phyloP scores from a whole-genome alignment of 1,140 invertebrate genomes.

The Metaphire vulgaris region DNA sequence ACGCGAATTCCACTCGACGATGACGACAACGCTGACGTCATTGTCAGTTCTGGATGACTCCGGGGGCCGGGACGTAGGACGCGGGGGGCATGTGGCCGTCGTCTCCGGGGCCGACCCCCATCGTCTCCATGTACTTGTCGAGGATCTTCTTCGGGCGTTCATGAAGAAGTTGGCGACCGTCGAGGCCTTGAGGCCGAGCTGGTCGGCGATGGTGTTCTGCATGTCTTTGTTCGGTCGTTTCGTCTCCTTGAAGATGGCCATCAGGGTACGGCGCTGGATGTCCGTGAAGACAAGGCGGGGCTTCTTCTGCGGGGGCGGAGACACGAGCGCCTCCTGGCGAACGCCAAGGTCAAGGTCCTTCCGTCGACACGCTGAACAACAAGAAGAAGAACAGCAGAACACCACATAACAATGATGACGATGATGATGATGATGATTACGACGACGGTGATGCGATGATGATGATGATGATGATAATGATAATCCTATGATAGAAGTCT shows the following conservation, averaged over 20 bases:
- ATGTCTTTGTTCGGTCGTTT: constrained; percentile 99
- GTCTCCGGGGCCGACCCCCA: constrained; percentile 54
- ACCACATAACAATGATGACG: not conserved
- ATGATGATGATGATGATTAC: not conserved
- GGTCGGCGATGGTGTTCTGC: constrained; percentile 97
- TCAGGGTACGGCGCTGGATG: constrained; percentile 96
- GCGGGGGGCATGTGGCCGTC: not conserved
- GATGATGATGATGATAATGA: not conserved
- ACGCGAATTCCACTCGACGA: no score
- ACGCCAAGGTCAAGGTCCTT: not conserved
- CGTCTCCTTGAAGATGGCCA: constrained; percentile 91
- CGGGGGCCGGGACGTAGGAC: not conserved
- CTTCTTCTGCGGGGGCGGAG: constrained; percentile 68
- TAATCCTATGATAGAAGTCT: no score
- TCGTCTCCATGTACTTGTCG: constrained; percentile 98
- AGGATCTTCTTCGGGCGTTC: constrained; percentile 95
- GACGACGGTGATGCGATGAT: not conserved
- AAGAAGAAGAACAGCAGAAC: not conserved
- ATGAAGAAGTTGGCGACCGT: constrained; percentile 99
- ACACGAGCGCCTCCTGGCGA: not conserved
- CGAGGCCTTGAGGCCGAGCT: constrained; percentile 92
- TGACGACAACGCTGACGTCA: no score
- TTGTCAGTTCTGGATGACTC: not conserved
- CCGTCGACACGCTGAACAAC: not conserved
- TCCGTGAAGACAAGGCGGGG: constrained; percentile 99